These are phyloP conservation scores for Helleia helle DNA, from an alignment of 2,888 invertebrate genomes.

Conservation along the genomic window DNA sequence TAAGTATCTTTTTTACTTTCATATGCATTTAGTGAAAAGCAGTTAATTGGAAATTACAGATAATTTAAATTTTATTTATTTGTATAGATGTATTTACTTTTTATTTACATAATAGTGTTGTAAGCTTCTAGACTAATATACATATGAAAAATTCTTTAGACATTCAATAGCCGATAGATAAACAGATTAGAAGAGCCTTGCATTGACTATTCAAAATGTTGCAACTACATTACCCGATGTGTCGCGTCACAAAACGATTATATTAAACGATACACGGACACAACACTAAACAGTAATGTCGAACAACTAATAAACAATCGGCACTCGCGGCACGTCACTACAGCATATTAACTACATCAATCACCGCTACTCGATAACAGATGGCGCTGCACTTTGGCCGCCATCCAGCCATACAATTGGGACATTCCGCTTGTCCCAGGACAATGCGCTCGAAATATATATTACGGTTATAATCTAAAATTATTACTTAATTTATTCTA, in stretches of 20 bases:
- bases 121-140: too few relatives aligned
- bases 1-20: too few relatives aligned
- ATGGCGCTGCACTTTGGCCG: conserved; percentile 28
- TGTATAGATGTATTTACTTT: too few relatives aligned
- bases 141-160: too few relatives aligned
- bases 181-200: too few relatives aligned
- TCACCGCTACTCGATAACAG: conserved; percentile 27
- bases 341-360: conserved; percentile 24
- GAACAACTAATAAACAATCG: conserved; percentile 11
- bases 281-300: conserved; percentile 8
- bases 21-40: too few relatives aligned
- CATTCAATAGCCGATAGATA: too few relatives aligned
- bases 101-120: too few relatives aligned
- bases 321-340: conserved; percentile 16
- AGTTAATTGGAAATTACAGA: too few relatives aligned
- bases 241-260: conserved; percentile 15
- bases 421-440: conserved; percentile 12
- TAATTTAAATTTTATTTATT: too few relatives aligned
- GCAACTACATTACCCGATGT: not conserved
- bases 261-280: not conserved
- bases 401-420: conserved; percentile 24
- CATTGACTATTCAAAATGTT: not conserved
- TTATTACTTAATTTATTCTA: not conserved
- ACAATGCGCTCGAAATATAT: conserved; percentile 15
- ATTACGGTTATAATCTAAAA: conserved; percentile 1